Conservation (phyloP, 2,888 invertebrate genomes). For the Habroteleia sp. region DNA sequence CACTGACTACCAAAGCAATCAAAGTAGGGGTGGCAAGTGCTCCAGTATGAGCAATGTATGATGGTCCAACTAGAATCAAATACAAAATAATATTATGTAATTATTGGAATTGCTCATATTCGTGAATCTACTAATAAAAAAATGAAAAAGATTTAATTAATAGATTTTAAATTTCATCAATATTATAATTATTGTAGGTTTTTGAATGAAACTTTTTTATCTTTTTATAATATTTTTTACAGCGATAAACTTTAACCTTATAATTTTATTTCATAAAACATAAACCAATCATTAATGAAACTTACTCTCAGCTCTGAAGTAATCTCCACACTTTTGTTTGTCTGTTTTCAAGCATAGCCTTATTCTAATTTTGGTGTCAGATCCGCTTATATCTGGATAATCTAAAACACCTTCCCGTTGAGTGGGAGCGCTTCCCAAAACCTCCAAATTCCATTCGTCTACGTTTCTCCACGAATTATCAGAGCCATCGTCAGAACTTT, state of each 20-base stretch:
- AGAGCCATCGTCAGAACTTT: conserved; percentile 84
- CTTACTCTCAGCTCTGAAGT: conserved; percentile 92
- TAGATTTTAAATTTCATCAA: too few relatives aligned
- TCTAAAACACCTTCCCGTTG: conserved; percentile 88
- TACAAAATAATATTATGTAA: too few relatives aligned
- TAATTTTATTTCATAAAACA: too few relatives aligned
- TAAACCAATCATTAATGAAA: conserved; percentile 73
- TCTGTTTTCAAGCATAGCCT: conserved; percentile 91
- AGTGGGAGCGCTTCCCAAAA: conserved; percentile 87
- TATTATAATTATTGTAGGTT: too few relatives aligned
- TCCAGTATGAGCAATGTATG: conserved; percentile 90
- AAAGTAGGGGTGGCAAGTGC: conserved; percentile 89
- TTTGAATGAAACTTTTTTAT: too few relatives aligned
- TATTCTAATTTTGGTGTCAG: conserved; percentile 87
- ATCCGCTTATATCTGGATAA: conserved; percentile 82
- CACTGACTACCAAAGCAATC: conserved; percentile 89
- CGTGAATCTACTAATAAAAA: too few relatives aligned
- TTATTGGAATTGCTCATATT: too few relatives aligned
- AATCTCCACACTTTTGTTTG: conserved; percentile 91
- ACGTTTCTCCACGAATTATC: conserved; percentile 86
- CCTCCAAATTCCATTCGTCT: conserved; percentile 87
- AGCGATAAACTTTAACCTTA: too few relatives aligned
- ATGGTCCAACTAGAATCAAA: conserved; percentile 87
- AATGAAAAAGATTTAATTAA: too few relatives aligned
- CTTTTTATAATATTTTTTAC: too few relatives aligned